phyloP scores from a whole-genome alignment of 2,797 vertebrate species.

The Gymnothorax reevesii region DNA sequence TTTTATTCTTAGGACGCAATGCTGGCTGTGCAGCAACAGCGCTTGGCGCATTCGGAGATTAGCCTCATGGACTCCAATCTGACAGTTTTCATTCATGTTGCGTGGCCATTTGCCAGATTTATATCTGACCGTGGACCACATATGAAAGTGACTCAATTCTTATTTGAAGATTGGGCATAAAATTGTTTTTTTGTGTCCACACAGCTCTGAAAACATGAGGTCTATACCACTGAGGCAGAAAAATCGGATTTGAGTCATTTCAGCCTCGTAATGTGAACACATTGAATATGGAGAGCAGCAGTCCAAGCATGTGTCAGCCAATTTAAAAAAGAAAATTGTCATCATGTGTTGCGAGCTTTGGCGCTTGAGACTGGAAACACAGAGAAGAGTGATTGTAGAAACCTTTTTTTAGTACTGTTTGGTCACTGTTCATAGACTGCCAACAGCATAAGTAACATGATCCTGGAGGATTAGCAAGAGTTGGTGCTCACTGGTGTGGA shows the following conservation, averaged over 20 bases:
- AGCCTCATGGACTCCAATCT: too few species aligned
- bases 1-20: too few species aligned
- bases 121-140: too few species aligned
- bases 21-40: too few species aligned
- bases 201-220: too few species aligned
- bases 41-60: too few species aligned
- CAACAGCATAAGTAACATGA: not conserved
- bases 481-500: not conserved
- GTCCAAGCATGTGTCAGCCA: conserved; percentile 3
- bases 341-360: not conserved
- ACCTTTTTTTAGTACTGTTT: not conserved
- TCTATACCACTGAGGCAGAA: too few species aligned
- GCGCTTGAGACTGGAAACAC: not conserved
- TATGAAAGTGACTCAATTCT: too few species aligned
- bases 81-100: too few species aligned
- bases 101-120: too few species aligned
- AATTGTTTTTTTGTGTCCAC: too few species aligned
- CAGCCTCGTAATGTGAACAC: not conserved
- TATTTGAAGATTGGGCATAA: too few species aligned
- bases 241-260: not conserved
- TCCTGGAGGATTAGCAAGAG: not conserved
- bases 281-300: not conserved
- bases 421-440: not conserved
- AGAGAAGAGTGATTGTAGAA: not conserved
- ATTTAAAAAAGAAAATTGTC: conserved; percentile 18